Evolutionary conservation across 35 echinoderm and acorn worm species (phyloP).

Genomic region (Eucidaris tribuloides): DNA sequence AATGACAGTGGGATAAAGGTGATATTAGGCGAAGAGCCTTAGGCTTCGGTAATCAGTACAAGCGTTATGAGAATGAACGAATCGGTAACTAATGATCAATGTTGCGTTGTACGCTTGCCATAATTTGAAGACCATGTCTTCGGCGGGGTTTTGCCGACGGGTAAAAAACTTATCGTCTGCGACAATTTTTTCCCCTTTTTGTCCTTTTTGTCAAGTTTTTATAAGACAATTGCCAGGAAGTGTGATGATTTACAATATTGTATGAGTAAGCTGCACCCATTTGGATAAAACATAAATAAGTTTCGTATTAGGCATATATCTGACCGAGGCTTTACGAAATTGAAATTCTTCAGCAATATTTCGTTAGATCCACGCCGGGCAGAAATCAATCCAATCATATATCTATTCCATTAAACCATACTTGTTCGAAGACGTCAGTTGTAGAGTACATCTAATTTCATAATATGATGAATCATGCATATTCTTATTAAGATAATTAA

Average conservation of each 20-base stretch:
- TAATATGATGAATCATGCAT: constrained; percentile 34
- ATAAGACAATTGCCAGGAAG: constrained; percentile 30
- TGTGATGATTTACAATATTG: constrained; percentile 14
- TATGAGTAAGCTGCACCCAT: constrained; percentile 20
- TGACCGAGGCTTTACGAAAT: not conserved
- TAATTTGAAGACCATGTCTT: too few species aligned
- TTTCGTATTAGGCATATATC: constrained; percentile 17
- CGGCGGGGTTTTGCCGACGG: too few species aligned
- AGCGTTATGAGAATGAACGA: too few species aligned
- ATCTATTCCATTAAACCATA: constrained; percentile 27
- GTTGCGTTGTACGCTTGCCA: too few species aligned
- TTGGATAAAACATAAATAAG: constrained; percentile 11
- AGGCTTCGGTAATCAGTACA: too few species aligned
- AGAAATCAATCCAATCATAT: constrained; percentile 28
- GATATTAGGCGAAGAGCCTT: too few species aligned
- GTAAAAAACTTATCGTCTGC: too few species aligned
- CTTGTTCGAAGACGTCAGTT: constrained; percentile 16
- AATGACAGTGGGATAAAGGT: too few species aligned
- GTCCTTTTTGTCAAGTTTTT: constrained; percentile 32
- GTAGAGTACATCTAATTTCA: constrained; percentile 28
- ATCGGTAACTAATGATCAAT: too few species aligned
- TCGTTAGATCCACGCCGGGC: constrained; percentile 15
- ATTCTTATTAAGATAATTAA: constrained; percentile 36
- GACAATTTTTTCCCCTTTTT: too few species aligned
- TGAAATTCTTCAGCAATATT: constrained; percentile 17